These are phyloP conservation scores for Drosophila aff. DNA, from an alignment of 1,140 invertebrate genomes.

Conservation along the genomic window DNA sequence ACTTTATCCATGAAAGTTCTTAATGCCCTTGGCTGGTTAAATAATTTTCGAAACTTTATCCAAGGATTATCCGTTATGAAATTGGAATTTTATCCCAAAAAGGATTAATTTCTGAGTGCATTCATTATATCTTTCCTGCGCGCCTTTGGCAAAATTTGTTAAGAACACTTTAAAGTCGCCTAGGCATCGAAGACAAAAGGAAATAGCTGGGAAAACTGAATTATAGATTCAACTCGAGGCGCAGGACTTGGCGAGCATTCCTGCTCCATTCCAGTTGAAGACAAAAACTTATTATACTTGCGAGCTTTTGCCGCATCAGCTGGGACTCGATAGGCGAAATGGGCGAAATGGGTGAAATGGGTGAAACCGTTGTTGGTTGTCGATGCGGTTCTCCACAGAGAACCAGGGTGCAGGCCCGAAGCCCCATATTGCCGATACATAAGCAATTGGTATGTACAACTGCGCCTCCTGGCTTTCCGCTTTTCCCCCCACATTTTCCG, in stretches of 20 bases:
- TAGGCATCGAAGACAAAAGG: conserved; percentile 28
- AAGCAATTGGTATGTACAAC: conserved; percentile 81
- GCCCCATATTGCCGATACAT: conserved; percentile 75
- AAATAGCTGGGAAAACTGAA: conserved; percentile 53
- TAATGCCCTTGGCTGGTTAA: not conserved
- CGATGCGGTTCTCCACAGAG: not conserved
- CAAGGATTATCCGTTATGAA: not conserved
- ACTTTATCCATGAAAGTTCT: not conserved
- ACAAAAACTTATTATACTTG: conserved; percentile 75
- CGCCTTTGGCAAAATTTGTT: conserved; percentile 4
- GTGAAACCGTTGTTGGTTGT: not conserved
- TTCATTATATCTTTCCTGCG: not conserved
- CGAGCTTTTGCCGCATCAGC: conserved; percentile 59
- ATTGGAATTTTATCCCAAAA: conserved; percentile 13
- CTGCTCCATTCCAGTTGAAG: conserved; percentile 21
- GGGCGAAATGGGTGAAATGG: not conserved
- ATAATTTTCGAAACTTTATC: not conserved
- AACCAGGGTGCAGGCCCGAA: conserved; percentile 8
- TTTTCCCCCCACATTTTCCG: conserved; percentile 2
- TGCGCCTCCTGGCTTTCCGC: conserved; percentile 58
- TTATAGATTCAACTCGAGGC: conserved; percentile 64
- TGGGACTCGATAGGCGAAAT: conserved; percentile 31
- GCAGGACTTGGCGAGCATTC: conserved; percentile 48
- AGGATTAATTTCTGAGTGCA: conserved; percentile 8
- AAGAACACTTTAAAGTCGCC: conserved; percentile 37